phyloP scores from a whole-genome alignment of 2,113 vertebrate genomes.

The Quiscalus mexicanus region DNA sequence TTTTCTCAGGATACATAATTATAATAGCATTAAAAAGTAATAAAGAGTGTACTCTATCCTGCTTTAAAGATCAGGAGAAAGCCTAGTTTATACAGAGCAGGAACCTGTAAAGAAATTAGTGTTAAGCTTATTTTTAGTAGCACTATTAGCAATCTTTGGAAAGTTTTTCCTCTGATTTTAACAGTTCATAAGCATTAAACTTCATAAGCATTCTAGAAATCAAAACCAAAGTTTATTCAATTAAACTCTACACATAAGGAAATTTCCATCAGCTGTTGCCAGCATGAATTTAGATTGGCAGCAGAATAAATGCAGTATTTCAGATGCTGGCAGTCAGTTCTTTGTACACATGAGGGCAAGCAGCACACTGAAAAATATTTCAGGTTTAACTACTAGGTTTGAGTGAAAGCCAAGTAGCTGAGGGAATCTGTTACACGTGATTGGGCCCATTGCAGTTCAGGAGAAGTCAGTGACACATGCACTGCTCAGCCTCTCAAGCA shows the following conservation, averaged over 20 bases:
- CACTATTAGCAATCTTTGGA: neutral
- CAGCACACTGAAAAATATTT: neutral
- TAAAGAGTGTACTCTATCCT: neutral
- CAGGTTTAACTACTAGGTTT: neutral
- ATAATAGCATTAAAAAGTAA: neutral
- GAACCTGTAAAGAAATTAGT: neutral
- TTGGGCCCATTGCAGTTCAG: neutral
- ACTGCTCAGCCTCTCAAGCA: neutral
- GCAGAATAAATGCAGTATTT: neutral
- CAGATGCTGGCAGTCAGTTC: neutral
- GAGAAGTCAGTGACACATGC: neutral
- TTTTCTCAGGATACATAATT: neutral
- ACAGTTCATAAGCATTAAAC: neutral
- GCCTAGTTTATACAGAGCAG: neutral
- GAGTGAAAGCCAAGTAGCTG: neutral
- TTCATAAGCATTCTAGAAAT: neutral
- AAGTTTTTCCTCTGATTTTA: conserved; percentile 2
- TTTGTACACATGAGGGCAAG: neutral
- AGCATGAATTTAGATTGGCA: neutral
- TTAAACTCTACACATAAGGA: neutral
- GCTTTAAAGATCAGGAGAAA: neutral
- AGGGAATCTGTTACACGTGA: neutral
- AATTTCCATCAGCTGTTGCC: neutral
- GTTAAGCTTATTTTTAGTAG: neutral
- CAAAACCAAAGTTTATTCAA: neutral